Percentiles rank a stretch among this genome's conserved stretches.
Evolutionary conservation across 2,797 vertebrate species (phyloP).

Genomic region (Coregonus ussuriensis): DNA sequence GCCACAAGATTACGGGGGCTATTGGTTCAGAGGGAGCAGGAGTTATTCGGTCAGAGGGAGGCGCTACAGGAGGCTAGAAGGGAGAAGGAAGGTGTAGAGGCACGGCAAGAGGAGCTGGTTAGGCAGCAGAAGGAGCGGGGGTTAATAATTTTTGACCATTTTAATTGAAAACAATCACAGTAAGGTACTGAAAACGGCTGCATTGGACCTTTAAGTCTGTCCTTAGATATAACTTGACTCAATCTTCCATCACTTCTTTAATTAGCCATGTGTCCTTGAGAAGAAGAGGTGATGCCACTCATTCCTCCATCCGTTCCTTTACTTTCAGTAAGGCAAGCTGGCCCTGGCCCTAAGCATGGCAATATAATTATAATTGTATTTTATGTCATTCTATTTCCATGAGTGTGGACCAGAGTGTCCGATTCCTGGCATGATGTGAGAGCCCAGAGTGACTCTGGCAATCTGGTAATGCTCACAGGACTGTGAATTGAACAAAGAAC

Average conservation of each 20-base stretch:
- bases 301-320: slow-evolving; percentile 51
- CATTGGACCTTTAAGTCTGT: slow-evolving; percentile 54
- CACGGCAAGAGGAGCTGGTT: too few species aligned
- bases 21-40: too few species aligned
- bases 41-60: too few species aligned
- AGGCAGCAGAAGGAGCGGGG: too few species aligned
- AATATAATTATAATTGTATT: background rate
- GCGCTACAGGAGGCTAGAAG: too few species aligned
- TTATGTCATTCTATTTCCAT: background rate
- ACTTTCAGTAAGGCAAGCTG: slow-evolving; percentile 64
- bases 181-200: background rate
- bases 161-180: background rate
- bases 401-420: slow-evolving; percentile 34
- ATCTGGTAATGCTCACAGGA: slow-evolving; percentile 19
- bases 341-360: slow-evolving; percentile 20
- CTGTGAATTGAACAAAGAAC: slow-evolving; percentile 58
- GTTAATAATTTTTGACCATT: too few species aligned
- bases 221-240: slow-evolving; percentile 13
- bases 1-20: too few species aligned
- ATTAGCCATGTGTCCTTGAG: slow-evolving; percentile 68
- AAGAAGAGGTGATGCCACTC: slow-evolving; percentile 42
- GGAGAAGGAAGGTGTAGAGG: too few species aligned
- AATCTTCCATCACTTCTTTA: slow-evolving; percentile 51
- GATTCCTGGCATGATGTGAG: slow-evolving; percentile 57
- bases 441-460: slow-evolving; percentile 49